Evolutionary conservation across 2,113 vertebrate genomes (phyloP).

Genomic region (Camarhynchus parvulus): DNA sequence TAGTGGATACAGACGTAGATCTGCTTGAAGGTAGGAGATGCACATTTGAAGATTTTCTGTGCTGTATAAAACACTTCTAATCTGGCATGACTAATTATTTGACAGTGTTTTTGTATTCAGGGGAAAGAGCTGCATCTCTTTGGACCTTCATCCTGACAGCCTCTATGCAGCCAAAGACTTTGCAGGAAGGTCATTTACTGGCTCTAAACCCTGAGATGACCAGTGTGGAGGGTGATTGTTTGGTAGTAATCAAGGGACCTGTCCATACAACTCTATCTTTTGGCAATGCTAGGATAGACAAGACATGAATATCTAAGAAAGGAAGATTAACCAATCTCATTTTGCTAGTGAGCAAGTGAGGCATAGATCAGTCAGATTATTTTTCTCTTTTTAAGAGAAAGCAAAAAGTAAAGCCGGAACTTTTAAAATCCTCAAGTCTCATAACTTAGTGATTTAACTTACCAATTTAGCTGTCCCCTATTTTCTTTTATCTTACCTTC

Average conservation of each 20-base stretch:
- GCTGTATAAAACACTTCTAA: not conserved
- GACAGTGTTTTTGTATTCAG: not conserved
- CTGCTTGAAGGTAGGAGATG: not conserved
- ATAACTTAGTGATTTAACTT: not conserved
- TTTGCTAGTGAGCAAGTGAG: not conserved
- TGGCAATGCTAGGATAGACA: not conserved
- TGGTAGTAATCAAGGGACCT: not conserved
- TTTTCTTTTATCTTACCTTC: not conserved
- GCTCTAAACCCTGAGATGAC: not conserved
- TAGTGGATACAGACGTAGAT: not conserved
- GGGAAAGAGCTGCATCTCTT: not conserved
- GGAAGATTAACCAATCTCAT: not conserved
- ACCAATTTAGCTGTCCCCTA: not conserved
- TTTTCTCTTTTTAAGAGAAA: not conserved
- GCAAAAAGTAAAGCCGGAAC: not conserved
- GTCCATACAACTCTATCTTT: not conserved
- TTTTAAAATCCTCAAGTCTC: not conserved
- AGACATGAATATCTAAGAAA: not conserved
- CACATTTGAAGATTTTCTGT: not conserved
- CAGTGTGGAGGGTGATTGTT: accelerated
- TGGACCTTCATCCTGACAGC: not conserved
- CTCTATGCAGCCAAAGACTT: not conserved
- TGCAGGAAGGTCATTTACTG: not conserved
- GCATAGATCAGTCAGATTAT: not conserved
- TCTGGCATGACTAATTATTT: slow-evolving; percentile 5